Base-by-base conservation (phyloP, 2,797 vertebrate species). In the Gallirallus australis region DNA sequence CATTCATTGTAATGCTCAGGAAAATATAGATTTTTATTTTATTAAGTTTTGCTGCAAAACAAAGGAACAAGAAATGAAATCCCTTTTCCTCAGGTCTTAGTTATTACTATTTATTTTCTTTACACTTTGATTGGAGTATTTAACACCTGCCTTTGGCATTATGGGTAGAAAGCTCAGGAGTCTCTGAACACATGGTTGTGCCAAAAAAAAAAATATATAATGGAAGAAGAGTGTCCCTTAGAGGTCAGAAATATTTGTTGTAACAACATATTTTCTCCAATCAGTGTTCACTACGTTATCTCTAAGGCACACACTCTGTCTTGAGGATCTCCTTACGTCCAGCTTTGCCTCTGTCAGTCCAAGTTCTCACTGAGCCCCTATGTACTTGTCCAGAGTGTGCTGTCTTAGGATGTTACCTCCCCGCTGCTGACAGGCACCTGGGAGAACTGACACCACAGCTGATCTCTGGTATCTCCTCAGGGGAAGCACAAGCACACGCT, bases 41-140 rank as follows among this genome's bases (percentile, higher is more conserved):
- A 86, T 96, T 96, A 69, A 90, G 86, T 94, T 95, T 86, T 95
- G 89, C 86, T 96, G 95, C 95, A 96, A 96, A 97, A 96, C 89
- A 88, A 93, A 94, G 79, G 91, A 95, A 89, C 75, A 91, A 91
- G 87, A 92, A 96, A 95, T 69, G 40, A 94, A 95, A 86, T 88
- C 87, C 87, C 66, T 96, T 93, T 85, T 66, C 54, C 57, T 71
- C 21, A 0, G 19, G 14, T 90, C 77, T 90, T 50, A 86, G 63
- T 95, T 93, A 94, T 88, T 80, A 96, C 93, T 95, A 87, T 96
- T 91, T 93, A 35, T 94, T 93, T 93, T 60, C 89, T 94, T 94
- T 96, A 93, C 88, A 85, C 53, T 90, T 80, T 18, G 71, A 92
- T 84, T 91, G 94, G 88, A 96, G 91, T 86, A 94, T 94, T 94